Evolutionary conservation across 2,113 vertebrate genomes (phyloP).

Genomic region (Lates calcarifer): DNA sequence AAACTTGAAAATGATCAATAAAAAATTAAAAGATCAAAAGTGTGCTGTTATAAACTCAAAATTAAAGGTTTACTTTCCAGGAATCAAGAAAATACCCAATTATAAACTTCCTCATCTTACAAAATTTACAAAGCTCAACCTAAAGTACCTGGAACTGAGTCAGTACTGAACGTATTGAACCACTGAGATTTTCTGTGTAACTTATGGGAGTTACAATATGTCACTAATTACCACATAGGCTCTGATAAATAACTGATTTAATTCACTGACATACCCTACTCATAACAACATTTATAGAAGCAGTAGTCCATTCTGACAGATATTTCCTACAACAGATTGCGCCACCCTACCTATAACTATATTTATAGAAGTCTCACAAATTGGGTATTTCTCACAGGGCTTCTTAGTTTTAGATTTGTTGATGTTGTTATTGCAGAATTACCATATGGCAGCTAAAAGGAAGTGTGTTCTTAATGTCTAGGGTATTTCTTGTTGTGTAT

Average conservation of each 20-base stretch:
- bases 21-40: background rate
- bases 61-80: background rate
- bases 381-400: background rate
- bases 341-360: too few species aligned
- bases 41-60: background rate
- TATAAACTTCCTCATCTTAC: background rate
- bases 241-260: constrained; percentile 10
- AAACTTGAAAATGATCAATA: too few species aligned
- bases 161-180: background rate
- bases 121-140: background rate
- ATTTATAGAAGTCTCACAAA: too few species aligned
- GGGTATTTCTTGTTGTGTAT: constrained; percentile 1
- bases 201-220: background rate
- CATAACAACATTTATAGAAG: too few species aligned
- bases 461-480: background rate
- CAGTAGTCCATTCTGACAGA: too few species aligned
- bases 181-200: background rate
- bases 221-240: background rate
- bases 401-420: background rate
- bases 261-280: too few species aligned
- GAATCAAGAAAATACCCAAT: background rate
- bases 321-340: too few species aligned
- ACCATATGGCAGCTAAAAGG: background rate
- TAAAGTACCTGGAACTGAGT: background rate
- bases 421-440: background rate